These are phyloP conservation scores for Aphrocallistes beatrix DNA, from an alignment of 37 sponge, comb jelly and placozoan genomes.

Conservation along the genomic window DNA sequence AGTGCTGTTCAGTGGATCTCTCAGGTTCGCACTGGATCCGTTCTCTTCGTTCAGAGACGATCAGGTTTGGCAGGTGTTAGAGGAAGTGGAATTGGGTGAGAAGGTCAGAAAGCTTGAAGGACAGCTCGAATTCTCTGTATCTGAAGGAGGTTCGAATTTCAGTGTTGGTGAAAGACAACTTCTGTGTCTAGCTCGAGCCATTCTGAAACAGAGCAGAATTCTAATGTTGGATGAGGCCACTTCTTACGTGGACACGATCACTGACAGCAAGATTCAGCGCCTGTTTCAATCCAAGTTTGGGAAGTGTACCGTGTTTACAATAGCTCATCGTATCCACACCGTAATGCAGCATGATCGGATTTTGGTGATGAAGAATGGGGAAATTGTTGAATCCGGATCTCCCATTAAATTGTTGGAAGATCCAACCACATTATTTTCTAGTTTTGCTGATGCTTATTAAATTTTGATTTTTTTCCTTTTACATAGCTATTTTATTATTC, in stretches of 20 bases:
- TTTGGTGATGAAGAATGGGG: neutral
- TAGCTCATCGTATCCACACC: neutral
- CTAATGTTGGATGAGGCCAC: neutral
- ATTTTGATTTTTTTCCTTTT: no score
- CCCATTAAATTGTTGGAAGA: no score
- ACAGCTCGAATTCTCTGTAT: neutral
- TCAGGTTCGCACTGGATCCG: neutral
- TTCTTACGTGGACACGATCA: neutral
- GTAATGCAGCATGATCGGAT: neutral
- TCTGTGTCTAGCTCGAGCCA: neutral
- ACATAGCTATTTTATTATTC: no score
- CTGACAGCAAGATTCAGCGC: neutral
- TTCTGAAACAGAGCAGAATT: neutral
- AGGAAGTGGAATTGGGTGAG: neutral
- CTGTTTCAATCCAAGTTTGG: neutral
- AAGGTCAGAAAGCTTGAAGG: neutral
- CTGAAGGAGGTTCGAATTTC: neutral
- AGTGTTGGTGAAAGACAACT: slow-evolving; percentile 8
- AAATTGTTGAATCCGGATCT: neutral
- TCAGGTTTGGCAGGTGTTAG: neutral
- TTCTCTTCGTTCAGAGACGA: neutral
- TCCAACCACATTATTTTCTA: no score
- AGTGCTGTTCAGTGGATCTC: neutral
- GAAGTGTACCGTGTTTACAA: neutral
- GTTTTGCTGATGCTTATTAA: no score